Evolutionary conservation across 2,797 vertebrate genomes (phyloP), one percentile per base, ranked within the genome.

Genomic region (Leptoclinus maculatus): DNA sequence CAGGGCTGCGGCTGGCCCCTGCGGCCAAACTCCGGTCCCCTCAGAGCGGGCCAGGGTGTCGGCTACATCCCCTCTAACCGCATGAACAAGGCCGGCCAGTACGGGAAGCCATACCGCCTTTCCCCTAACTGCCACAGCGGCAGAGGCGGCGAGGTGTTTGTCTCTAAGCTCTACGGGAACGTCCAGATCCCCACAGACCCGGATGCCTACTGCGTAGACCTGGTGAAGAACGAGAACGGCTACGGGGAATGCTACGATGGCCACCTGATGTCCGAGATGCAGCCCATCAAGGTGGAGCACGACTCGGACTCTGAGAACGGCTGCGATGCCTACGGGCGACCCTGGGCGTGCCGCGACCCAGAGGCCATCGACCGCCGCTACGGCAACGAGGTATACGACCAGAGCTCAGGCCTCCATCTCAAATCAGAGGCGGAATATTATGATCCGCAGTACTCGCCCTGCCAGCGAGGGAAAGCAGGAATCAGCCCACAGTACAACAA

Each of bases 201-300:
- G 0, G 96, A 96, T 14, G 88, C 65, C 45, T 96, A 95, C 73
- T 87, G 84, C 0, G 66, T 90, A 17, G 96, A 97, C 56, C 92
- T 94, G 11, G 84, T 95, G 63, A 97, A 96, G 87, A 93, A 92
- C 5, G 96, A 96, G 83, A 94, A 93, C 21, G 87, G 93, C 1
- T 91, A 94, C 0, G 94, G 92, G 16, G 80, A 95, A 27, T 89
- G 92, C 54, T 96, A 95, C 23, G 92, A 96, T 0, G 73, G 93
- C 12, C 84, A 94, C 0, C 27, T 95, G 86, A 93, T 96, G 60
- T 75, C 95, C 0, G 95, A 96, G 43, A 93, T 95, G 85, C 84
- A 81, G 7, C 95, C 96, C 27, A 96, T 99, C 87, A 99, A 99
- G 91, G 95, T 88, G 0, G 98, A 99, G 89, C 95, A 96, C 0